Evolutionary conservation across 2,888 invertebrate genomes (phyloP).

Genomic region (Pollenia griseotomentosa): DNA sequence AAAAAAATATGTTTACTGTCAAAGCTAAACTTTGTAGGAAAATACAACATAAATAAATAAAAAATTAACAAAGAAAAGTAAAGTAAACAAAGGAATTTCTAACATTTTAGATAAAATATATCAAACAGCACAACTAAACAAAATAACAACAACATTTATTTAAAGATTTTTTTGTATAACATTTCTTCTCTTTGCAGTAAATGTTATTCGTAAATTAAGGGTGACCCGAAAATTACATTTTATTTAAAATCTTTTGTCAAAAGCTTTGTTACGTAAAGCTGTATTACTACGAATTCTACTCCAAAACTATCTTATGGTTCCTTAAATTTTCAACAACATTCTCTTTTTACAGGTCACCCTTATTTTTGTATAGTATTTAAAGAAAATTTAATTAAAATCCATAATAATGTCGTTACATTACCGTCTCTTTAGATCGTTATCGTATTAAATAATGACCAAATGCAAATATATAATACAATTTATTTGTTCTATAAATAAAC

Average conservation of each 20-base stretch:
- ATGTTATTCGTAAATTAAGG: neutral
- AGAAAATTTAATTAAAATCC: conserved; percentile 40
- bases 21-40: neutral
- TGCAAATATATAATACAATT: conserved; percentile 54
- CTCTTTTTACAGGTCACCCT: neutral
- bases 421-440: conserved; percentile 48
- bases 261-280: too few species aligned
- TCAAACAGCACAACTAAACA: neutral
- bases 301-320: neutral
- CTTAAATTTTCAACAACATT: neutral
- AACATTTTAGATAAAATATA: neutral
- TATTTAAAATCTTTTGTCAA: too few species aligned
- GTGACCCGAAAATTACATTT: neutral
- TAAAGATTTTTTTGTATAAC: neutral
- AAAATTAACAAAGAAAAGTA: too few species aligned
- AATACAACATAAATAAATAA: neutral
- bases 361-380: neutral
- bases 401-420: conserved; percentile 36
- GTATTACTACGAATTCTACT: neutral
- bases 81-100: neutral
- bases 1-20: too few species aligned
- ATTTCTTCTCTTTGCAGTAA: neutral
- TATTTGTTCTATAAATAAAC: conserved; percentile 32
- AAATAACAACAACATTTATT: neutral
- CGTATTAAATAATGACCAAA: conserved; percentile 59